A percentile compares a stretch with the other conserved stretches of the same genome.
Conservation (phyloP, 2,113 vertebrate species). For the Machaerirhynchus nigripectus region DNA sequence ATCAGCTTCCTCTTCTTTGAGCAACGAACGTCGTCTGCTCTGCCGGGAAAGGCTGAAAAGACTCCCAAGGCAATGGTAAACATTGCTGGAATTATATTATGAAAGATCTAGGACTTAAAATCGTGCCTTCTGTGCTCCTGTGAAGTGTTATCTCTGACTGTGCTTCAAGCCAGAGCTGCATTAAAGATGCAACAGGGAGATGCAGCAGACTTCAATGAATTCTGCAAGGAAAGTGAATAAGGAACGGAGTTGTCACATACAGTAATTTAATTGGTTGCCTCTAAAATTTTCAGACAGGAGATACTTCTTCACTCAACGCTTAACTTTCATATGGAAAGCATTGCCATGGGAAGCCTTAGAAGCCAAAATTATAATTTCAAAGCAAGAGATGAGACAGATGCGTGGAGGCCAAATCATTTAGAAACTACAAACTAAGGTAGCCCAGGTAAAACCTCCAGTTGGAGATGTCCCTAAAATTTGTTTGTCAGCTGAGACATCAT, state of each 20-base stretch:
- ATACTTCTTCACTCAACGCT: not conserved
- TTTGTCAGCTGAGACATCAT: not conserved
- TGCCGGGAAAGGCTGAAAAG: not conserved
- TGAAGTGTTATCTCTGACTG: conserved; percentile 3
- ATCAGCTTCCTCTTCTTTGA: not conserved
- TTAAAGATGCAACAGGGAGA: conserved; percentile 43
- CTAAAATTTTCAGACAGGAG: not conserved
- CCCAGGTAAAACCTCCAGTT: not conserved
- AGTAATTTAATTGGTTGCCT: not conserved
- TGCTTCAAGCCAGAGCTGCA: not conserved
- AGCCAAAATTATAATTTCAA: not conserved
- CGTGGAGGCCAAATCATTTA: not conserved
- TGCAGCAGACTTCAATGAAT: not conserved
- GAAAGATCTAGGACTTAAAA: conserved; percentile 14
- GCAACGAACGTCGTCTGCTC: not conserved
- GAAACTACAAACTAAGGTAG: not conserved
- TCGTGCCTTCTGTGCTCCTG: not conserved
- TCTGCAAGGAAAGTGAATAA: not conserved
- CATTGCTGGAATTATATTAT: not conserved
- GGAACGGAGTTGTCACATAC: not conserved
- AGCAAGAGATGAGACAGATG: not conserved
- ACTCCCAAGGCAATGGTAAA: conserved; percentile 30
- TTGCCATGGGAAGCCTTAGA: not conserved
- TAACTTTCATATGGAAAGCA: not conserved
- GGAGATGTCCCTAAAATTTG: not conserved